phyloP scores from a whole-genome alignment of 2,888 invertebrate species.

The Scelioninae gen. 2 region DNA sequence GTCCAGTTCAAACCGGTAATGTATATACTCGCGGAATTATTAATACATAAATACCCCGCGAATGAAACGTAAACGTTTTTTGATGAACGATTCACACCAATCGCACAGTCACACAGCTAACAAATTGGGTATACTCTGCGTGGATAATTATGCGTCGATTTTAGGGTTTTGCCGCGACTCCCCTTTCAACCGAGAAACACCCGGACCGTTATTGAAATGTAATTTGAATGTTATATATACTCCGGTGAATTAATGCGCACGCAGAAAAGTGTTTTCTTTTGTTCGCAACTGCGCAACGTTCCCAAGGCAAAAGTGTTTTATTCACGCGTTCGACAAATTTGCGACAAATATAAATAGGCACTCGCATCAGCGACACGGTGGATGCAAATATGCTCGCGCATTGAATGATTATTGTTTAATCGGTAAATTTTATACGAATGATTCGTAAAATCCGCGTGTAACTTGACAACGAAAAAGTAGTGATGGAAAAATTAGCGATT shows the following conservation, averaged over 20 bases:
- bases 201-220: constrained; percentile 5
- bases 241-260: background rate
- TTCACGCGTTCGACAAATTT: background rate
- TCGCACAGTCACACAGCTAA: background rate
- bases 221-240: constrained; percentile 14
- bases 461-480: no score
- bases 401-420: no score
- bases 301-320: background rate
- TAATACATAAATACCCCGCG: no score
- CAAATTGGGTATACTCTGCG: constrained; percentile 9
- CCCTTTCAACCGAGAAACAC: background rate
- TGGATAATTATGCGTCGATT: background rate
- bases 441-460: no score
- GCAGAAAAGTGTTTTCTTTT: constrained; percentile 8
- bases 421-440: no score
- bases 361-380: no score
- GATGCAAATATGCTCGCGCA: no score
- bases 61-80: constrained; percentile 7
- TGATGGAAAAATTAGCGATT: no score
- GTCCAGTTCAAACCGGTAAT: no score
- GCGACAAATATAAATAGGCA: background rate
- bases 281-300: background rate
- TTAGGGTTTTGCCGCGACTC: constrained; percentile 1
- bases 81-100: constrained; percentile 14
- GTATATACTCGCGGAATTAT: no score